These are phyloP conservation scores for Mantis religiosa DNA, from an alignment of 2,888 invertebrate genomes.

Conservation along the genomic window DNA sequence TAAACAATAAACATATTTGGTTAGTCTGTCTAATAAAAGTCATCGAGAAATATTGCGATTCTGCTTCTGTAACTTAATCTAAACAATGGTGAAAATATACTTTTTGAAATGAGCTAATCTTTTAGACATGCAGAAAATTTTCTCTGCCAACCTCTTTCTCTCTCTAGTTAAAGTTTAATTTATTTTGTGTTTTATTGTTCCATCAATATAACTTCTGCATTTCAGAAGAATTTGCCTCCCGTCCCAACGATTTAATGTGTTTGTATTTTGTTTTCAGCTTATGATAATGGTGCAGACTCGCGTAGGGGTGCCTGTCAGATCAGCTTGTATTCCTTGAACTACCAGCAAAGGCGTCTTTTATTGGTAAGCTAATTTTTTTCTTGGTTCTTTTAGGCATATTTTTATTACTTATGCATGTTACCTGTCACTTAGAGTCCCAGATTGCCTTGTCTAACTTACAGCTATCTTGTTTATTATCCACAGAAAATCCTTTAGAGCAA, in stretches of 20 bases:
- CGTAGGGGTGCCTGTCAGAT: not conserved
- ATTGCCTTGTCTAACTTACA: not conserved
- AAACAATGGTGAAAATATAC: too few species aligned
- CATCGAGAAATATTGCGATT: too few species aligned
- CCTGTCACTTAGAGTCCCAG: not conserved
- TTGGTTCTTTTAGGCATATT: not conserved
- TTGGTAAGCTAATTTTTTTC: not conserved
- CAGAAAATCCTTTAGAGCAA: not conserved
- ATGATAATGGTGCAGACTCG: not conserved
- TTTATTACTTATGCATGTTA: not conserved
- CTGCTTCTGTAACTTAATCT: too few species aligned
- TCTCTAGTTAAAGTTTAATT: not conserved
- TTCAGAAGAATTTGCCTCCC: too few species aligned
- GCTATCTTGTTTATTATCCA: not conserved
- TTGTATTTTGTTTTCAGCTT: not conserved
- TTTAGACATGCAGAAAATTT: not conserved
- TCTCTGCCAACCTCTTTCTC: not conserved
- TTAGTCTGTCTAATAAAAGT: too few species aligned
- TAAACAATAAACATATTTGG: too few species aligned
- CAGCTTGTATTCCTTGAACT: not conserved
- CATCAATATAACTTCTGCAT: too few species aligned
- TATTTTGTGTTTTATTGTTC: too few species aligned
- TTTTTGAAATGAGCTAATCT: too few species aligned
- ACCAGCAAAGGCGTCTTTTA: not conserved
- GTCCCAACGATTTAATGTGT: not conserved